Percentiles rank a stretch among this genome's conserved stretches.
phyloP scores from a whole-genome alignment of 2,797 vertebrate genomes.

The Hyperoplus lanceolatus region DNA sequence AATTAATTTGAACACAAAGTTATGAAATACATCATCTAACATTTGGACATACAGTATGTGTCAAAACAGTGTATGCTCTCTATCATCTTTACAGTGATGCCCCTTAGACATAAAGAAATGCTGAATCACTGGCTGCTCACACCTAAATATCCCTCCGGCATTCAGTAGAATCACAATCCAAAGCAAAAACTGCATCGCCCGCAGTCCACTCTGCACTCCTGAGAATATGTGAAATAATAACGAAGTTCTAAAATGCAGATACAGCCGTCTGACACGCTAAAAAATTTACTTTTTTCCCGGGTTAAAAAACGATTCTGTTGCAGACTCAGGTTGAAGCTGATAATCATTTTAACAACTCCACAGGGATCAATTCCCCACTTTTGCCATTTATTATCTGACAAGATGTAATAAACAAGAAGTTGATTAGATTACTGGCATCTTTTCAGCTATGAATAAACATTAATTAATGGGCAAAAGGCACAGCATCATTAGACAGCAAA shows the following conservation, averaged over 20 bases:
- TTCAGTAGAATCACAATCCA: neutral
- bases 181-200: neutral
- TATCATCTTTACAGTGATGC: neutral
- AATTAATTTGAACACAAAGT: neutral
- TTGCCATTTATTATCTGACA: neutral
- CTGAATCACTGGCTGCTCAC: constrained; percentile 2
- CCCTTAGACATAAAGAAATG: neutral
- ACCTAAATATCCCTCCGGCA: neutral
- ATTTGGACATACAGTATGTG: too few relatives aligned
- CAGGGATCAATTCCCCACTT: neutral
- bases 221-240: constrained; percentile 37
- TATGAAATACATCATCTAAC: neutral
- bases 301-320: neutral
- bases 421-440: neutral
- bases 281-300: neutral
- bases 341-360: neutral
- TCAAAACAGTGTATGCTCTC: neutral
- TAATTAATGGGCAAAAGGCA: neutral
- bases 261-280: neutral
- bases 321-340: neutral
- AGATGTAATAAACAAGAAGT: neutral
- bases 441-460: neutral
- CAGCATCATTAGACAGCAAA: neutral
- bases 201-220: constrained; percentile 19
- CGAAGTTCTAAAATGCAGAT: constrained; percentile 51